These are phyloP conservation scores for Sphyrna mokarran DNA, from an alignment of 2,113 vertebrate genomes.

Conservation along the genomic window DNA sequence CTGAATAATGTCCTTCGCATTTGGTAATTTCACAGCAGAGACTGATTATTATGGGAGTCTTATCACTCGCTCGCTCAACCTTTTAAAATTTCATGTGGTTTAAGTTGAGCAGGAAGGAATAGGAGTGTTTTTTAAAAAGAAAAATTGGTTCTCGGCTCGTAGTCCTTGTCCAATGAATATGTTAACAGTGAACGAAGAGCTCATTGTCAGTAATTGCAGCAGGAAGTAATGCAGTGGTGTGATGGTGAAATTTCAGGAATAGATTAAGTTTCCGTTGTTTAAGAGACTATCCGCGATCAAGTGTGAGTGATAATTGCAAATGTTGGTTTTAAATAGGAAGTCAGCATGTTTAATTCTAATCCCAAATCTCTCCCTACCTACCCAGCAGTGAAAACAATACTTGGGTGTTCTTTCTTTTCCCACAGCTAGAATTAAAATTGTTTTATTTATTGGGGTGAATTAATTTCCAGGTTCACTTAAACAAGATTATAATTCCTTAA, in stretches of 20 bases:
- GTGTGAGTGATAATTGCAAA: neutral
- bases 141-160: no score
- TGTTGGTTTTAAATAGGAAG: neutral
- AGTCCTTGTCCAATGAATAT: no score
- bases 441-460: neutral
- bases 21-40: neutral
- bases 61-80: no score
- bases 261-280: neutral
- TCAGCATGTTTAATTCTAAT: neutral
- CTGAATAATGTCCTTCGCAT: neutral
- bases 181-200: neutral
- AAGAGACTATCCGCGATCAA: no score
- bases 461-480: neutral
- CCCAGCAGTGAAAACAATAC: neutral
- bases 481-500: neutral
- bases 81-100: neutral
- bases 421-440: neutral
- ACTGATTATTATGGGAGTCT: neutral
- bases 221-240: neutral
- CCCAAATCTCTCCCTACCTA: no score
- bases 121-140: neutral
- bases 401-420: neutral
- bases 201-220: neutral
- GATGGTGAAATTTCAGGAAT: neutral
- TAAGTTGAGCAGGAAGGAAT: neutral